Evolutionary conservation across 2,113 vertebrate genomes (phyloP).

Genomic region (Murina feae): DNA sequence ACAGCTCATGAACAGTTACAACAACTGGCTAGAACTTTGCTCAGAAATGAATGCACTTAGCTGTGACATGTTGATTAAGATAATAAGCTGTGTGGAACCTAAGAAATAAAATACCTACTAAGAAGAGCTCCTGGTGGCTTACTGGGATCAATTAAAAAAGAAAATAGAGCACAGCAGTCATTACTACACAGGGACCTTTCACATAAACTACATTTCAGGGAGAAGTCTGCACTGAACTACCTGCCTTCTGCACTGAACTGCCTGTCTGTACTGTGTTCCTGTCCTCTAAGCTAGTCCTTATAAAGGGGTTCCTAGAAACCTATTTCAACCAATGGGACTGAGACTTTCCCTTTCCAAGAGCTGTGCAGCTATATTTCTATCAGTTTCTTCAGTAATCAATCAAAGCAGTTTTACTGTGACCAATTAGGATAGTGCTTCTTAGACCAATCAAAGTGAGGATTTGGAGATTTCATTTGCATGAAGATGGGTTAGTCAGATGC

Average conservation of each 20-base stretch:
- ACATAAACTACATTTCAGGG: not conserved
- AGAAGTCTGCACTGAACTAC: not conserved
- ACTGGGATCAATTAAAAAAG: not conserved
- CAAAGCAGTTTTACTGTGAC: not conserved
- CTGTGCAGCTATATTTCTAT: not conserved
- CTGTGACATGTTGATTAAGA: slow-evolving; percentile 43
- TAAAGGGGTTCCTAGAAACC: not conserved
- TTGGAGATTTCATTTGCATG: not conserved
- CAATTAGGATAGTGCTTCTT: not conserved
- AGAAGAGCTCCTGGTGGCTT: not conserved
- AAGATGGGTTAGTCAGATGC: not conserved
- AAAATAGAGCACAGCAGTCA: not conserved
- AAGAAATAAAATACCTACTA: not conserved
- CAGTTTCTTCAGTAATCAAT: not conserved
- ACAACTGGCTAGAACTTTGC: slow-evolving; percentile 63
- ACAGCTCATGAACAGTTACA: slow-evolving; percentile 61
- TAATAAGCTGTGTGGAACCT: slow-evolving; percentile 56
- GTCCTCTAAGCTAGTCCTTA: not conserved
- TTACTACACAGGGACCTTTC: not conserved
- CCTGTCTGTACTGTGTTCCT: not conserved
- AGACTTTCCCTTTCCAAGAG: not conserved
- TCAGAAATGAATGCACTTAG: slow-evolving; percentile 60
- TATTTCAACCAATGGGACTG: not conserved
- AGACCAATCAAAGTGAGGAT: not conserved
- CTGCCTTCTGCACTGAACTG: not conserved